Base-by-base conservation (phyloP, 2,113 vertebrate genomes). In the Bufo gargarizans region DNA sequence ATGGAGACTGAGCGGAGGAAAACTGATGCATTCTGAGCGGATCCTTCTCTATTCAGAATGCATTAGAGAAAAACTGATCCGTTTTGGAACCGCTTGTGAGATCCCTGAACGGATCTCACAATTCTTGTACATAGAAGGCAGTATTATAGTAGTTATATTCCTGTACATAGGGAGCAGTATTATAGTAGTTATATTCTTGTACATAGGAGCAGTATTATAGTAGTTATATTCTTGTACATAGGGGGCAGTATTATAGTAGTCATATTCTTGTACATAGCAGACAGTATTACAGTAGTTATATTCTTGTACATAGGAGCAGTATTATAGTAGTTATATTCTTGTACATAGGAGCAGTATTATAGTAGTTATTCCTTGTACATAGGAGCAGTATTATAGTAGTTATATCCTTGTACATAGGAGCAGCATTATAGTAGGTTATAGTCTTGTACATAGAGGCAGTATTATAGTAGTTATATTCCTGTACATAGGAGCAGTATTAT, bases 381-480 rank as follows among this genome's bases (percentile, higher is more conserved):
- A 65, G 63, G 63, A 9, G 63, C 20, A 65, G 63, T 65, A 65
- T 65, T 22, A 65, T n/a, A n/a, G n/a, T 22, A 65, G 63, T 22
- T 65, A 65, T 65, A 65, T 65, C 22, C 63, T 10, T 22, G 63
- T 65, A 65, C 63, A 65, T n/a, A n/a, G 56, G n/a, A n/a, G n/a
- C n/a, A n/a, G n/a, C n/a, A n/a, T n/a, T n/a, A n/a, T n/a, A n/a
- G 63, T 65, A 65, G n/a, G 63, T 65, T 65, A 65, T 65, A 65
- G 7, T 65, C 63, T 65, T 65, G 63, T 65, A 65, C 20, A n/a
- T 65, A n/a, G 63, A 8, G n/a, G 17, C 20, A 65, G 63, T 65
- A 65, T 65, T 65, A 65, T 65, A 65, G 63, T 65, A 65, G 63
- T 65, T 65, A 65, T n/a, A 65, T 65, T 20, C 63, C n/a, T 65